Evolutionary conservation across 2,888 invertebrate species (phyloP), one percentile per base, ranked within the genome.

Genomic region (Dasypogon diadema): DNA sequence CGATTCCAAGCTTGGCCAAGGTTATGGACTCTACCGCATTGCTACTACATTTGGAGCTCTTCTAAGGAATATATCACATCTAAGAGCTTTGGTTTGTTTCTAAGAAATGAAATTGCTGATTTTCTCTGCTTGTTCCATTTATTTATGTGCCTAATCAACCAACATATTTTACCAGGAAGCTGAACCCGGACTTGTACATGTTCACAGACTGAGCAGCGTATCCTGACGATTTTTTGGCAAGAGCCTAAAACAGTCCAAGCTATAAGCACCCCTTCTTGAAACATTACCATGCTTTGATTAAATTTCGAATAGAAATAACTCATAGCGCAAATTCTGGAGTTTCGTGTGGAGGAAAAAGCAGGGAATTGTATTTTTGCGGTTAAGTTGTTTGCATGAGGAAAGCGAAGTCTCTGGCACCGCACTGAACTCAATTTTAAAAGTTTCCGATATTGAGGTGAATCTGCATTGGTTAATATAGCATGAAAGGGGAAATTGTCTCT

Each of bases 71-170:
- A 65, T 65, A 65, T 65, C 65, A 65, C 46, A 65, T n/a, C 37
- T 18, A 65, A 65, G 46, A 22, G 46, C 46, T 48, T 65, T 48
- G 18, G 60, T 34, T 60, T 60, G 34, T 60, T 58, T 58, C 42
- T 65, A 65, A 65, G 65, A 65, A 65, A 65, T 65, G 65, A 48
- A 65, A 65, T 65, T 65, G 65, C 65, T 65, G 65, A 65, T 65
- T 65, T 65, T 37, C 65, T 46, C 24, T 46, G 48, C 26, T 46
- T 48, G 65, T 26, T 24, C 48, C 48, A 48, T 48, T 65, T 65
- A 65, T 65, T 65, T 65, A 46, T 48, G 48, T 24, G n/a, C n/a
- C 46, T 48, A 65, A 65, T 65, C 65, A 65, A 46, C 21, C n/a
- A 12, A 48, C 46, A 65, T 65, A 65, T 65, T 65, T 65, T 60